Percentiles rank a stretch among this genome's conserved stretches.
Conservation (phyloP, 2,797 vertebrate species). For the Erpetoichthys calabaricus region DNA sequence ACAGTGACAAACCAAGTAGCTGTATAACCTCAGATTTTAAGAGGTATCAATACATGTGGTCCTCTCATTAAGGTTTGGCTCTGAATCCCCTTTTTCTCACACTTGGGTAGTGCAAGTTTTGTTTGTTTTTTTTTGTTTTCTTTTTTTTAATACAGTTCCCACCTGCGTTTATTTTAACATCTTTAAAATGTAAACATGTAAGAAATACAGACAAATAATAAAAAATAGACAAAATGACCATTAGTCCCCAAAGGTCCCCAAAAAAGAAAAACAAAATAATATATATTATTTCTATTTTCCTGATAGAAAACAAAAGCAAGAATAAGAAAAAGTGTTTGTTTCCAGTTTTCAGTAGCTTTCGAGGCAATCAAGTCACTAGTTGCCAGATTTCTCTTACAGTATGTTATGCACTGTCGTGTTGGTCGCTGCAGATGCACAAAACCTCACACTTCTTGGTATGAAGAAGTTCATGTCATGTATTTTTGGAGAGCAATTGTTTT, state of each 20-base stretch:
- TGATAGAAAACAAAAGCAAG: background rate
- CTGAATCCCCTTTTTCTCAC: background rate
- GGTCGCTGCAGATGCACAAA: no score
- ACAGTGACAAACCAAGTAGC: no score
- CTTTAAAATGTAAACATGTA: slow-evolving; percentile 20
- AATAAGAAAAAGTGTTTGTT: background rate
- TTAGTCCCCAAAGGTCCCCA: background rate
- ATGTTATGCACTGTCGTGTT: no score
- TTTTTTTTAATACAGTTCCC: background rate
- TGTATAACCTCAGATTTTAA: no score
- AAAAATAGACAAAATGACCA: background rate
- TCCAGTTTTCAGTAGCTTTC: background rate
- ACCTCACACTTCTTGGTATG: no score
- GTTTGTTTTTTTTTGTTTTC: background rate
- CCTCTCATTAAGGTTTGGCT: no score
- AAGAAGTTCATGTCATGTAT: no score
- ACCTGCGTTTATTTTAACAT: background rate
- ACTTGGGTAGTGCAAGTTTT: slow-evolving; percentile 13
- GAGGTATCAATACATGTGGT: no score
- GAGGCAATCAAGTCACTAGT: background rate
- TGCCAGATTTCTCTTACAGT: no score
- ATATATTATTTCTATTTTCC: no score
- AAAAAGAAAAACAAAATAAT: background rate
- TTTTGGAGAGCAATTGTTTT: no score
- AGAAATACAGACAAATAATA: slow-evolving; percentile 22